Percentiles rank a stretch among this genome's conserved stretches.
Conservation (phyloP, 2,797 vertebrate species). For the Takifugu ocellatus region DNA sequence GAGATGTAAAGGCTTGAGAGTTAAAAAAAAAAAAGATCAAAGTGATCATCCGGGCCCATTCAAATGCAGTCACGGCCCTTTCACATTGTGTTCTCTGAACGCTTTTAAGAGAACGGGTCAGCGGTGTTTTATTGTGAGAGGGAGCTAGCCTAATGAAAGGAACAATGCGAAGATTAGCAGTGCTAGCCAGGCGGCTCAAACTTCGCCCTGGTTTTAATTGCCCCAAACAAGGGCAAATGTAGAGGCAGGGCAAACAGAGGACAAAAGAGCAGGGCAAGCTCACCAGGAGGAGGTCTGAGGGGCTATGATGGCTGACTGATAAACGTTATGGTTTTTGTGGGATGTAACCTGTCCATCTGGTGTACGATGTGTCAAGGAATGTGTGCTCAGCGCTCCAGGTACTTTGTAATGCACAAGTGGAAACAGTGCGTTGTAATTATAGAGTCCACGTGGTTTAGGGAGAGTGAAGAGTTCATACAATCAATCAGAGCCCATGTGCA, state of each 20-base stretch:
- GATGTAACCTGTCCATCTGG: conserved; percentile 43
- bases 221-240: conserved; percentile 78
- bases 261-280: conserved; percentile 69
- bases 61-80: conserved; percentile 82
- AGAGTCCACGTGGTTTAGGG: conserved; percentile 13
- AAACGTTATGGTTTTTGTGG: conserved; percentile 48
- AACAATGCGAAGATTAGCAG: conserved; percentile 85
- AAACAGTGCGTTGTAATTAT: conserved; percentile 38
- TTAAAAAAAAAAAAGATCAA: conserved; percentile 79
- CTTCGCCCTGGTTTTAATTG: conserved; percentile 83
- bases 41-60: conserved; percentile 74
- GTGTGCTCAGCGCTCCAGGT: conserved; percentile 24
- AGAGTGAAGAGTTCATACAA: conserved; percentile 18
- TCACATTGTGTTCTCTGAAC: conserved; percentile 76
- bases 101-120: conserved; percentile 81
- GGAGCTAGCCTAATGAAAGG: conserved; percentile 86
- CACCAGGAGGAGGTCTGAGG: conserved; percentile 50
- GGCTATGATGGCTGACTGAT: conserved; percentile 32
- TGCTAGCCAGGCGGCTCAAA: conserved; percentile 83
- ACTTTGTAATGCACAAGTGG: conserved; percentile 40
- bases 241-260: conserved; percentile 77
- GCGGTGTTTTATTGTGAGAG: conserved; percentile 77
- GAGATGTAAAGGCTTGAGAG: conserved; percentile 31
- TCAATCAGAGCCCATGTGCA: not conserved
- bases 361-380: conserved; percentile 43